Conservation (phyloP, 2,113 vertebrate species). For the Sylvia atricapilla region DNA sequence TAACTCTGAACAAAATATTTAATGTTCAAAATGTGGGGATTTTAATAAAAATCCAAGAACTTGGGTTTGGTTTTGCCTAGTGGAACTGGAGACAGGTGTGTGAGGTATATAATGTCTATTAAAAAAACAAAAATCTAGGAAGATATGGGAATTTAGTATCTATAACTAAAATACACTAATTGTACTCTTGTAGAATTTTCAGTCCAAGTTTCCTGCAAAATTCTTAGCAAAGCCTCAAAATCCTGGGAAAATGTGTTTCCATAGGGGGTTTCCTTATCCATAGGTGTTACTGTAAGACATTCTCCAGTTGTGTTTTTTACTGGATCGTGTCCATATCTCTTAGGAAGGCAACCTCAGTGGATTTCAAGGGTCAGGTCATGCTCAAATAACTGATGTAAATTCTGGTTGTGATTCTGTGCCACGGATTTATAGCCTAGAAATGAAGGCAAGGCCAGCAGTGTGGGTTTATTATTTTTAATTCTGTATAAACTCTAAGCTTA, state of each 20-base stretch:
- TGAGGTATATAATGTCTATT: background rate
- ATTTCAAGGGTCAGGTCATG: background rate
- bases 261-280: background rate
- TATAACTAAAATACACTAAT: background rate
- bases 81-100: background rate
- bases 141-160: background rate
- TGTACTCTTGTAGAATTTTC: background rate
- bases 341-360: background rate
- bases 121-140: fast-evolving
- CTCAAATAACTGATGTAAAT: background rate
- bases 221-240: background rate
- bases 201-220: background rate
- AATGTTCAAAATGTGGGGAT: background rate
- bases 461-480: background rate
- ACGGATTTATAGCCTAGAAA: background rate
- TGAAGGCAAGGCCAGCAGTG: background rate
- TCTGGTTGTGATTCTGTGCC: background rate
- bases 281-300: background rate
- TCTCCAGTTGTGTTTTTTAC: background rate
- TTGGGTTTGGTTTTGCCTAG: background rate
- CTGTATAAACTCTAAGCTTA: background rate
- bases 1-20: background rate
- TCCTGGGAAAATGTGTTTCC: background rate
- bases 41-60: background rate
- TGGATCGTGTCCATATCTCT: background rate